phyloP scores from a whole-genome alignment of 1,140 invertebrate genomes.

The Tetramorium alpestre region DNA sequence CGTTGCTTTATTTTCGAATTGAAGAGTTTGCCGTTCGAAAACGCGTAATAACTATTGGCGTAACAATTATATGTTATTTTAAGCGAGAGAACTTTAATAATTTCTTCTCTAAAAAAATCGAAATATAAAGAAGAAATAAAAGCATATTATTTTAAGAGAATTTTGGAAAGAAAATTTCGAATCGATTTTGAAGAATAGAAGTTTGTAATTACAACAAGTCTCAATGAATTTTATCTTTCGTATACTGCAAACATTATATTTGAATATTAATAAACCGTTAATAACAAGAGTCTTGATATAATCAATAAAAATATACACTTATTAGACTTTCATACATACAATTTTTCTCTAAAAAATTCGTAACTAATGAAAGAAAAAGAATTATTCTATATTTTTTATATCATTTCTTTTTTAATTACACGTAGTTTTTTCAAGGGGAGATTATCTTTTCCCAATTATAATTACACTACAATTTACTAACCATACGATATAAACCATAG shows the following conservation, averaged over 20 bases:
- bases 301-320: background rate
- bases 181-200: background rate
- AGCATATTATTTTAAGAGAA: background rate
- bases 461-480: background rate
- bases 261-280: background rate
- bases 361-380: background rate
- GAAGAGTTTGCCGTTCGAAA: background rate
- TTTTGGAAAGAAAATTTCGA: background rate
- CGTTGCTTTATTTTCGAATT: constrained; percentile 9
- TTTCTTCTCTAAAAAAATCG: background rate
- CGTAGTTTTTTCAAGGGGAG: background rate
- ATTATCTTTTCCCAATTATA: background rate
- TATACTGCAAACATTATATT: background rate
- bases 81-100: background rate
- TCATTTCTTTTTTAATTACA: background rate
- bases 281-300: background rate
- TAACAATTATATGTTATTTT: background rate
- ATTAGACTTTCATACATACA: background rate
- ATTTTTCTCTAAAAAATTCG: background rate
- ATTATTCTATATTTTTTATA: background rate
- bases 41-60: background rate
- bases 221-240: background rate
- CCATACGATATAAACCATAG: background rate
- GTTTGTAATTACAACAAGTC: background rate
- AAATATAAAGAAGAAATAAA: background rate